Conservation (phyloP, 2,113 vertebrate genomes). For the Dasypus novemcinctus region DNA sequence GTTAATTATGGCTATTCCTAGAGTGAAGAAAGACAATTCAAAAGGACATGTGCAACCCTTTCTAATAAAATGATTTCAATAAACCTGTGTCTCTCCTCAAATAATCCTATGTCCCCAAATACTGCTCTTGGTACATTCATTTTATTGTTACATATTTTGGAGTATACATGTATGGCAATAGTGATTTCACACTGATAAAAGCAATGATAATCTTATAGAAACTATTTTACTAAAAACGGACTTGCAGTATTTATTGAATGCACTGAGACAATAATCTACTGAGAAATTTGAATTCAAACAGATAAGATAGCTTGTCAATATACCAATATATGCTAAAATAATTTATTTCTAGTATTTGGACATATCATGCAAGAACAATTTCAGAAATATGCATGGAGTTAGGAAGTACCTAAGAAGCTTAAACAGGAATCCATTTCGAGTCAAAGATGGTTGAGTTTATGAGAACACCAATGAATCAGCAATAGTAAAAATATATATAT, state of each 20-base stretch:
- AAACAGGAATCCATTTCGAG: conserved; percentile 31
- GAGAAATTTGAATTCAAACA: conserved; percentile 17
- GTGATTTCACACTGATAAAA: background rate
- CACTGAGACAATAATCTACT: background rate
- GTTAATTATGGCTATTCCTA: background rate
- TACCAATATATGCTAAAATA: background rate
- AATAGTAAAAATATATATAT: conserved; percentile 53
- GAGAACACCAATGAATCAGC: conserved; percentile 45
- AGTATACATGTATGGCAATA: background rate
- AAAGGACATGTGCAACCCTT: background rate
- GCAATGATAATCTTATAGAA: background rate
- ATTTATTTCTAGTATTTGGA: background rate
- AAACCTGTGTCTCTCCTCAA: background rate
- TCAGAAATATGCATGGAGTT: background rate
- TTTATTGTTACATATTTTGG: background rate
- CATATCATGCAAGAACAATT: background rate
- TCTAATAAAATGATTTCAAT: background rate
- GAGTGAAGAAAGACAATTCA: background rate
- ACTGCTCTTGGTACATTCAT: background rate
- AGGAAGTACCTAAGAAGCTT: background rate
- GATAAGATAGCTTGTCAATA: conserved; percentile 21
- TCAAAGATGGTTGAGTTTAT: background rate
- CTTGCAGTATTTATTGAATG: background rate
- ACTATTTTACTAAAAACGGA: background rate
- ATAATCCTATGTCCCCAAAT: background rate